Percentiles rank a stretch among this genome's conserved stretches.
Conservation (phyloP, 1,140 invertebrate genomes). For the Bradynema listronoti region DNA sequence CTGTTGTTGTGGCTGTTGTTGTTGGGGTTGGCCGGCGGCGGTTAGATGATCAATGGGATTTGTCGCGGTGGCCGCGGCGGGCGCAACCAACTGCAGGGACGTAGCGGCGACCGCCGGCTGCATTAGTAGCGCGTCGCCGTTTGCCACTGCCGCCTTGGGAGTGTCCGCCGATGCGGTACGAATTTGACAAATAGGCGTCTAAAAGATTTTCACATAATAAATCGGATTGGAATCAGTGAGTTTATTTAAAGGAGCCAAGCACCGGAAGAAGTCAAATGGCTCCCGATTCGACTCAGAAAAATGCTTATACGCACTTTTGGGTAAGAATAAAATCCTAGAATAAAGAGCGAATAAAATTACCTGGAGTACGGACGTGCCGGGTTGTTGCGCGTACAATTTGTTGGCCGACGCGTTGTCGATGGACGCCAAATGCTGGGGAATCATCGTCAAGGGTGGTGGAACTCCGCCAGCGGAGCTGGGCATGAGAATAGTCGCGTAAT, state of each 20-base stretch:
- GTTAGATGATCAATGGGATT: too few species aligned
- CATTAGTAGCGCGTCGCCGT: conserved; percentile 1
- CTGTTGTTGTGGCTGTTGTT: background rate
- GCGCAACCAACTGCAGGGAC: background rate
- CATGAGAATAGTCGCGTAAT: conserved; percentile 20
- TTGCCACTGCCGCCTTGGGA: background rate
- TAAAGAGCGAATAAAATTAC: background rate
- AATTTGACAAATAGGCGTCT: too few species aligned
- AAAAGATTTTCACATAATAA: too few species aligned
- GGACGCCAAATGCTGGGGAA: background rate
- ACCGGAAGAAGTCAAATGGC: background rate
- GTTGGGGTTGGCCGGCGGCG: background rate
- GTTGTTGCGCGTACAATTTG: background rate
- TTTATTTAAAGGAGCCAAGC: too few species aligned
- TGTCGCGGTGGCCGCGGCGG: too few species aligned
- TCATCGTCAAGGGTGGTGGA: too few species aligned
- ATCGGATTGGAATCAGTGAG: too few species aligned
- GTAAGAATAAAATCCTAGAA: too few species aligned
- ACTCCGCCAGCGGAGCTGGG: too few species aligned
- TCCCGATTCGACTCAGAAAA: background rate
- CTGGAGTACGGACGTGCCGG: background rate
- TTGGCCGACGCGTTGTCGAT: conserved; percentile 3
- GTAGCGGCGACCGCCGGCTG: background rate
- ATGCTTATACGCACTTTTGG: too few species aligned
- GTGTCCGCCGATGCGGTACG: too few species aligned